phyloP scores from a whole-genome alignment of 2,888 invertebrate genomes.

The Eumerus sabulonum region DNA sequence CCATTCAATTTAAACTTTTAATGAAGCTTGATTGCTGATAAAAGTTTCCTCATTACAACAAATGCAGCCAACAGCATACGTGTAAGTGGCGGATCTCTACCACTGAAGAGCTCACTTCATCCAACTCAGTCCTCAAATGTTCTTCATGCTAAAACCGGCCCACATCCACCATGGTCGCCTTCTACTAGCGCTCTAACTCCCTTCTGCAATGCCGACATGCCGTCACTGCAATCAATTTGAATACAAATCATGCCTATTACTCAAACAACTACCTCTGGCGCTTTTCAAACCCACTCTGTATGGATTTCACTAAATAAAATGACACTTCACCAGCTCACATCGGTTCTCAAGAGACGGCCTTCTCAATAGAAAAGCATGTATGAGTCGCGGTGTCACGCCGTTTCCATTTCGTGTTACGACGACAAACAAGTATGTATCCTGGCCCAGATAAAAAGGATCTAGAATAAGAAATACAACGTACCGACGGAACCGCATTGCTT shows the following conservation, averaged over 20 bases:
- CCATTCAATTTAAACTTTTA: not conserved
- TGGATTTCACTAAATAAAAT: conserved; percentile 52
- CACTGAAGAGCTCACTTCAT: no score
- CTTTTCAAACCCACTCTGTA: conserved; percentile 28
- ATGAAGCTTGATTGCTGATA: no score
- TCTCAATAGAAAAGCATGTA: no score
- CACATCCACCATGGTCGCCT: not conserved
- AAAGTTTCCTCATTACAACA: no score
- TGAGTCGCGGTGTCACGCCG: not conserved
- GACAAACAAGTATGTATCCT: conserved; percentile 13
- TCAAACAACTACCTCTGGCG: not conserved
- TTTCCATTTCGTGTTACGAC: not conserved
- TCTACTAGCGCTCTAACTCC: not conserved
- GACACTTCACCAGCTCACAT: conserved; percentile 53
- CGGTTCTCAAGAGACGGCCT: conserved; percentile 25
- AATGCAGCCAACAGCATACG: no score
- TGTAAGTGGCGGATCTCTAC: no score
- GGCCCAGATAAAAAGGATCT: conserved; percentile 19
- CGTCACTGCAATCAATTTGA: conserved; percentile 2
- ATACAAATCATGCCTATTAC: conserved; percentile 17
- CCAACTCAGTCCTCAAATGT: no score
- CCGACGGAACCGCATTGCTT: conserved; percentile 18
- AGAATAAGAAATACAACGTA: conserved; percentile 11
- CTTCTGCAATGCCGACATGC: no score
- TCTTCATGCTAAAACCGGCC: no score